A percentile compares a stretch with the other conserved stretches of the same genome.
Evolutionary conservation across 2,113 vertebrate species (phyloP).

Genomic region (Gnathonemus echidnorhynchus): DNA sequence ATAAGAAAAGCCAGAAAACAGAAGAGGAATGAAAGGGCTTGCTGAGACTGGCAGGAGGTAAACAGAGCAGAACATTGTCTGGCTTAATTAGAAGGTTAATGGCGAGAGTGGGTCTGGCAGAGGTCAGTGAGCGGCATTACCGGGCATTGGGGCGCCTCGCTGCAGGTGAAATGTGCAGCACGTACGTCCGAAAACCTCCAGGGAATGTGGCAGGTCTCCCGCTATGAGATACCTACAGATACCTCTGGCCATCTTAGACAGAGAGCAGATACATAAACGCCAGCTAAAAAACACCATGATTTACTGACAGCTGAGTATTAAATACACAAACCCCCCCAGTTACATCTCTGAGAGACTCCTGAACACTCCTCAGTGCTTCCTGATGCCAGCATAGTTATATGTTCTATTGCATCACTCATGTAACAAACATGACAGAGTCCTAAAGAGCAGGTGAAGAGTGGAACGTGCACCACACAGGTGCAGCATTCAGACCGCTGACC

Average conservation of each 20-base stretch:
- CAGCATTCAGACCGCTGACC: neutral
- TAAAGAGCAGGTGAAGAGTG: neutral
- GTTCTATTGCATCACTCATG: neutral
- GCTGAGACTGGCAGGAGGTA: constrained; percentile 34
- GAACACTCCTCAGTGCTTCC: neutral
- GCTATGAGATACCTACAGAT: neutral
- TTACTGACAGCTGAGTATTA: neutral
- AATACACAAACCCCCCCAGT: neutral
- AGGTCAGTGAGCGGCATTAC: constrained; percentile 49
- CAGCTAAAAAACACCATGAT: neutral
- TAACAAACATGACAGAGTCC: neutral
- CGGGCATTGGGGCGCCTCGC: constrained; percentile 32
- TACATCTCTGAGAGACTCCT: neutral
- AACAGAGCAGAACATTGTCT: constrained; percentile 5
- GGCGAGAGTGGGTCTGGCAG: constrained; percentile 47
- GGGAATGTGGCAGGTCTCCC: neutral
- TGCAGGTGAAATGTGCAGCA: constrained; percentile 26
- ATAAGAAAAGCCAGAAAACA: constrained; percentile 52
- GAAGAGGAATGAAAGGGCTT: constrained; percentile 41
- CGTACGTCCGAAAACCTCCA: neutral
- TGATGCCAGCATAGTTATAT: neutral
- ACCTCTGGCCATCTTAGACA: neutral
- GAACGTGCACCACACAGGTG: neutral
- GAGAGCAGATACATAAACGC: neutral
- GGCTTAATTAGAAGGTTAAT: constrained; percentile 63